A percentile compares a stretch with the other conserved stretches of the same genome.
These are phyloP conservation scores for Eupeodes luniger DNA, from an alignment of 2,888 invertebrate genomes.

Conservation along the genomic window DNA sequence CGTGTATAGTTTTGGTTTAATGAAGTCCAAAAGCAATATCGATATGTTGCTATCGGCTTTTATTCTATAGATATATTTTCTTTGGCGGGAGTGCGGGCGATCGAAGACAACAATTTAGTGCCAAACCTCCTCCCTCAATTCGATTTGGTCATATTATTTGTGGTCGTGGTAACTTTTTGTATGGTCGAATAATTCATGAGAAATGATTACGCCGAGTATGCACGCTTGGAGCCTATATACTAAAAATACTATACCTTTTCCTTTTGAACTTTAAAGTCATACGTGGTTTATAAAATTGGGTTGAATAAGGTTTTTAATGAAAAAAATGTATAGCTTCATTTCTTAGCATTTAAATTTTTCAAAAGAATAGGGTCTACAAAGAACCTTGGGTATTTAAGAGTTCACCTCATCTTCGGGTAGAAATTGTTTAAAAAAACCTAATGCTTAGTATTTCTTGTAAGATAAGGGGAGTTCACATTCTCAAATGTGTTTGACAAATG, in stretches of 20 bases:
- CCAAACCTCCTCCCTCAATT: conserved; percentile 16
- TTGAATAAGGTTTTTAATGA: not conserved
- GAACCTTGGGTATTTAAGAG: too few relatives aligned
- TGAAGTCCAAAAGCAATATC: not conserved
- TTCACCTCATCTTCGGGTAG: too few relatives aligned
- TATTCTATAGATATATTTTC: not conserved
- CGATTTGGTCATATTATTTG: conserved; percentile 8
- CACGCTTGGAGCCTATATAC: not conserved
- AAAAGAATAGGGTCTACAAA: too few relatives aligned
- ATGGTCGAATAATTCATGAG: not conserved
- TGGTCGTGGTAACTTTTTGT: not conserved
- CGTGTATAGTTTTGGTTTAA: not conserved
- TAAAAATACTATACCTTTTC: not conserved
- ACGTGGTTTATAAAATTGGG: not conserved
- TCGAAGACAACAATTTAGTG: conserved; percentile 11
- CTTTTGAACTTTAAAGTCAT: not conserved
- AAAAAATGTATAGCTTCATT: not conserved
- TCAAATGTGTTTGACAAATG: too few relatives aligned
- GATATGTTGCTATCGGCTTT: not conserved
- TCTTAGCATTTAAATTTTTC: too few relatives aligned
- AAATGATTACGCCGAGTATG: not conserved
- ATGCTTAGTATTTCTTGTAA: too few relatives aligned
- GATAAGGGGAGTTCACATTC: too few relatives aligned
- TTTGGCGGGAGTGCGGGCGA: conserved; percentile 13
- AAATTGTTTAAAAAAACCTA: too few relatives aligned